Evolutionary conservation across 2,797 vertebrate species (phyloP), one percentile per base, ranked within the genome.

Genomic region (Coilia nasus): DNA sequence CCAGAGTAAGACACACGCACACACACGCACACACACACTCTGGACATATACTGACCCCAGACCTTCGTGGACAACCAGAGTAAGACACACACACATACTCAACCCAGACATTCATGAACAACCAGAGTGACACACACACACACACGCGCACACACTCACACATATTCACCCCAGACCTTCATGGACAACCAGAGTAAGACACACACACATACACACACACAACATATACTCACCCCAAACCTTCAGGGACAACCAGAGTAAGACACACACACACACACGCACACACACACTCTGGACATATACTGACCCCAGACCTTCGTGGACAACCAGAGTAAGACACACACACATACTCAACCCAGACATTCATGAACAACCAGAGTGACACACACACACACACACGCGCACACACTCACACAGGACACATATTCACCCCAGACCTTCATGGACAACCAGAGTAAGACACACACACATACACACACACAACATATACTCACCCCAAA

Each of bases 1-100:
- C 80, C 92, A 95, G 84, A 96, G 96, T 97, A 83, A 95, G 95
- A 91, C 41, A 12, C 64, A 75, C 0, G 81, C 50, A 44, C 44
- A 81, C 14, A 28, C 23, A 54, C 41, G 67, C 6, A 83, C 35
- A 25, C 50, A 41, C 23, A 54, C 83, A 31, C 7, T 56, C 25
- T n/a, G 21, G 59, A 85, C 44, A 67, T 3, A 54, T 6, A 15
- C 41, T 12, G 7, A 19, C 17, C 21, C 25, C 62, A 64, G 21
- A 23, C 59, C 21, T 23, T 21, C 7, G 23, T 23, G n/a, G 21
- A 62, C n/a, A 62, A n/a, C 35, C 35, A 41, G 35, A 41, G 35
- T 41, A 41, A 83, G 17, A 44, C 80, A 82, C 46, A 75, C 12
- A 57, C 11, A 17, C 44, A 15, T 6, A 21, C 19, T 3, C 25